Percentiles rank a stretch among this genome's conserved stretches.
These are phyloP conservation scores for Maniola jurtina DNA, from an alignment of 1,140 invertebrate genomes.

Conservation along the genomic window DNA sequence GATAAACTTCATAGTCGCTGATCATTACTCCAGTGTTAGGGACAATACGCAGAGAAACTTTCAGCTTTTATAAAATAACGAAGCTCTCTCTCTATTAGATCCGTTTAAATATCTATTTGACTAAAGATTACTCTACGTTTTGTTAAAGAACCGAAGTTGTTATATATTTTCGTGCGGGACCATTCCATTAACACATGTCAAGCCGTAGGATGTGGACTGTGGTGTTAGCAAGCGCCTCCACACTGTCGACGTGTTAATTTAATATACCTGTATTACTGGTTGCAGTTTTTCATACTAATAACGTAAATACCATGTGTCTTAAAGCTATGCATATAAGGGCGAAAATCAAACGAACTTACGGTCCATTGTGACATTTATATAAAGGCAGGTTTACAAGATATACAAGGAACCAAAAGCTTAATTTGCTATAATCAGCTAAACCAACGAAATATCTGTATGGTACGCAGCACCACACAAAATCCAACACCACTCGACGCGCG, in stretches of 20 bases:
- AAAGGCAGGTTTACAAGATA: not conserved
- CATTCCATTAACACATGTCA: conserved; percentile 25
- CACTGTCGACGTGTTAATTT: conserved; percentile 43
- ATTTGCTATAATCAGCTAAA: too few species aligned
- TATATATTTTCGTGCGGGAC: not conserved
- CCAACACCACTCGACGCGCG: too few species aligned
- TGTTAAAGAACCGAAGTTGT: not conserved
- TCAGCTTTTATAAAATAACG: too few species aligned
- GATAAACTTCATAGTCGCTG: too few species aligned
- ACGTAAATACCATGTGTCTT: not conserved
- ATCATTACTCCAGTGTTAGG: too few species aligned
- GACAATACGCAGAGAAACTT: too few species aligned
- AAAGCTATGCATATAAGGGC: not conserved
- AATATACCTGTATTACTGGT: conserved; percentile 35
- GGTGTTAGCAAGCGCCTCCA: conserved; percentile 15
- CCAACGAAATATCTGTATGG: too few species aligned
- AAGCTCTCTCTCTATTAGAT: too few species aligned
- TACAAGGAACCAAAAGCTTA: not conserved
- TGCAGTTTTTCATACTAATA: conserved; percentile 10
- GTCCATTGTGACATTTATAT: not conserved
- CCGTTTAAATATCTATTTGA: too few species aligned
- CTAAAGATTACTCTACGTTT: not conserved
- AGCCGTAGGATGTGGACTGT: conserved; percentile 23
- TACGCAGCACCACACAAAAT: too few species aligned
- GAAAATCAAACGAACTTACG: not conserved